These are phyloP conservation scores for Dendropsophus ebraccatus DNA, from an alignment of 2,113 vertebrate species.

Conservation along the genomic window DNA sequence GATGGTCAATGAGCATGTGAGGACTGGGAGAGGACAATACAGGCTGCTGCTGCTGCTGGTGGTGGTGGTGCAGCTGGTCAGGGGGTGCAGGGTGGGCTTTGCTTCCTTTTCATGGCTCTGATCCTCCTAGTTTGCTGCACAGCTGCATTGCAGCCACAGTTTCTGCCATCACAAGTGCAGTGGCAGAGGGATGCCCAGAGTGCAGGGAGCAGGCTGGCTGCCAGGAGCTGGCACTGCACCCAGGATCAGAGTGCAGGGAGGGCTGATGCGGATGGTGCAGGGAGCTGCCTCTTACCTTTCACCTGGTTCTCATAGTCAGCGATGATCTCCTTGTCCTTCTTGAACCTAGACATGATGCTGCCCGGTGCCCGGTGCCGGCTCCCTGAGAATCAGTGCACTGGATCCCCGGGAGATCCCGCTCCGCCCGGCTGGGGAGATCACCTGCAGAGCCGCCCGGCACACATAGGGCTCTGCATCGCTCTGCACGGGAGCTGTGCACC, in stretches of 20 bases:
- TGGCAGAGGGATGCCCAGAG: conserved; percentile 6
- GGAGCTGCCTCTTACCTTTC: conserved; percentile 80
- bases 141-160: conserved; percentile 43
- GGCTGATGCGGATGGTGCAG: not conserved
- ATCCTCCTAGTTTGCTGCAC: conserved; percentile 38
- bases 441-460: conserved; percentile 46
- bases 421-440: not conserved
- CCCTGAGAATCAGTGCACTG: conserved; percentile 61
- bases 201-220: not conserved
- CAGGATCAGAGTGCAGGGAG: not conserved
- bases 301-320: conserved; percentile 95
- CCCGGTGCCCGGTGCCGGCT: conserved; percentile 60
- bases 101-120: not conserved
- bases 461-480: conserved; percentile 43
- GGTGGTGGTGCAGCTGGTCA: too few relatives aligned
- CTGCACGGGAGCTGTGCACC: conserved; percentile 57
- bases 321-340: conserved; percentile 98
- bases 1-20: conserved; percentile 15
- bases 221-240: not conserved
- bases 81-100: conserved; percentile 10
- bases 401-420: conserved; percentile 22
- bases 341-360: conserved; percentile 89
- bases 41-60: not conserved
- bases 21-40: not conserved
- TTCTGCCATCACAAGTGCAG: not conserved